phyloP scores from a whole-genome alignment of 2,113 vertebrate genomes.

The Emydocephalus ijimae region DNA sequence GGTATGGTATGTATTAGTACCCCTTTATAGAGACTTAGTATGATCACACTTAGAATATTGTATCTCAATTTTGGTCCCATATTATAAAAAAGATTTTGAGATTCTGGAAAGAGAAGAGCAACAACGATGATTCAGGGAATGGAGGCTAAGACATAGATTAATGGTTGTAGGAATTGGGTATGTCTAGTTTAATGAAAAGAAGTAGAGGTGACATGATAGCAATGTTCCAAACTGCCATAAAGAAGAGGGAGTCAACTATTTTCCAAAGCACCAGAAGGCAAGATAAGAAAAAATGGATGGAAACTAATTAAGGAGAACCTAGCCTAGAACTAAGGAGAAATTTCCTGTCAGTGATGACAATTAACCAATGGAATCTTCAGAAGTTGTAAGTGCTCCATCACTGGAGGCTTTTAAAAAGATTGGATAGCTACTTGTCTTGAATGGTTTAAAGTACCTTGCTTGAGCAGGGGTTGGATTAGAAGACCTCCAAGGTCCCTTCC shows the following conservation, averaged over 20 bases:
- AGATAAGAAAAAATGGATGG: neutral
- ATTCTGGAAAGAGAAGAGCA: neutral
- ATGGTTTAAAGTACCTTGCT: neutral
- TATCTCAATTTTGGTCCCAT: neutral
- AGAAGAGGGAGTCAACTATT: neutral
- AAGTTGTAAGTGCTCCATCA: neutral
- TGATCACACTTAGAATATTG: neutral
- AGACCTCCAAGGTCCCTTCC: neutral
- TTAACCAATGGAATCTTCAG: neutral
- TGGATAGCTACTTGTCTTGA: neutral
- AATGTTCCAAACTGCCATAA: neutral
- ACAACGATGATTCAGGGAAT: neutral
- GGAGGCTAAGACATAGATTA: neutral
- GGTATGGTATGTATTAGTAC: neutral
- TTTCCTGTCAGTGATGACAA: neutral
- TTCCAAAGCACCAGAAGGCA: neutral
- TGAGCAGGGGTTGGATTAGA: neutral
- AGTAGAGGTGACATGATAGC: neutral
- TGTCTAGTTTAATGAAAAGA: neutral
- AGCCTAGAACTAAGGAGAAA: neutral
- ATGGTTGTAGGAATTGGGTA: neutral
- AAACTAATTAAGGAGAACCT: neutral
- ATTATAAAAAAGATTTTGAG: neutral
- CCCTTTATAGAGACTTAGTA: neutral
- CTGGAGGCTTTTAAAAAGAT: neutral